These are phyloP conservation scores for Chamaea fasciata DNA, from an alignment of 2,113 vertebrate species.

Conservation along the genomic window DNA sequence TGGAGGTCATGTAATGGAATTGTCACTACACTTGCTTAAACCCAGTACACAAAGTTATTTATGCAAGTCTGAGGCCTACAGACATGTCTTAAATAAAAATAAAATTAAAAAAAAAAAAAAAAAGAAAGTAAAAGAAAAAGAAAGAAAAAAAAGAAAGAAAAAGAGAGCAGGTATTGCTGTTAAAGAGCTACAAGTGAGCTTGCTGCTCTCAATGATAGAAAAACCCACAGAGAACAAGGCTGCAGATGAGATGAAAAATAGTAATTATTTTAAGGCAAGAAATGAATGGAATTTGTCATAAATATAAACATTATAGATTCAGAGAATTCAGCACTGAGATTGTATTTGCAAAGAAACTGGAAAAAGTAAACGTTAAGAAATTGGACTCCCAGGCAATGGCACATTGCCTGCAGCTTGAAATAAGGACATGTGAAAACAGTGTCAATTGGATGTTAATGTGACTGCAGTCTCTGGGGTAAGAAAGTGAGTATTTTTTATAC, in stretches of 20 bases:
- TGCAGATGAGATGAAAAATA: not conserved
- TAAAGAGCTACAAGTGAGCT: not conserved
- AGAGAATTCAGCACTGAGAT: not conserved
- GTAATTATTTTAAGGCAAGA: not conserved
- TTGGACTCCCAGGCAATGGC: not conserved
- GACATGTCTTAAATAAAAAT: not conserved
- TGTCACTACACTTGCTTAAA: not conserved
- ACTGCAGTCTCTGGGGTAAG: not conserved
- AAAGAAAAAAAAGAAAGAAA: not conserved
- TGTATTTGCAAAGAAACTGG: not conserved
- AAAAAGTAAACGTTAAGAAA: not conserved
- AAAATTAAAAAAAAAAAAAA: too few relatives aligned
- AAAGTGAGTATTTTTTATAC: not conserved
- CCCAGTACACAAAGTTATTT: not conserved
- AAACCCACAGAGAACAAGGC: not conserved
- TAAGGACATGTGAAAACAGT: not conserved
- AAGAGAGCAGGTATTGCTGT: not conserved
- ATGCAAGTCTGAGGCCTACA: not conserved
- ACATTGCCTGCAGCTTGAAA: not conserved
- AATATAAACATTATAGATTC: not conserved
- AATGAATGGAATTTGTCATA: not conserved
- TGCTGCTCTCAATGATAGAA: not conserved
- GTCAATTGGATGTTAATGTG: not conserved
- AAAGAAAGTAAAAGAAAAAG: too few relatives aligned
- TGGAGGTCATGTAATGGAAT: not conserved